Base-by-base conservation (phyloP, 2,888 invertebrate species). In the Lissonota sp. region DNA sequence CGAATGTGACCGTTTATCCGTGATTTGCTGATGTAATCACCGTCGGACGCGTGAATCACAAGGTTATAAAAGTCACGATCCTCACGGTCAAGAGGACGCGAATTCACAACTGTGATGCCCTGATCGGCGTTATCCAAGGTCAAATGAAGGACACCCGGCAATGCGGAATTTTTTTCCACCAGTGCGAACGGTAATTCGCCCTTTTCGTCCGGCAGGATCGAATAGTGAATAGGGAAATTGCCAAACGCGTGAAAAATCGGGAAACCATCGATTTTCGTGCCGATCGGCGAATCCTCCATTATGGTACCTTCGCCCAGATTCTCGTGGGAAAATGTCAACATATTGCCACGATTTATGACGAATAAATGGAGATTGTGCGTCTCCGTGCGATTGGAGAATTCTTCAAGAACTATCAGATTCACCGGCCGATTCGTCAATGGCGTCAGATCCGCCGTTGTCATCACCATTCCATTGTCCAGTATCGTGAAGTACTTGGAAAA, bases 401-500 rank as follows among this genome's bases (percentile, higher is more conserved):
- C 96, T 90, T 97, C 97, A 74, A 97, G 93, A 16, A 98, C 95
- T 70, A 97, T 95, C 77, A 98, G 94, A 90, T 97, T 96, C 39
- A 98, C 96, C 0, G 97, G 97, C 84, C 95, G 95, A 91, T 97
- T 96, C 80, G 97, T 95, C 81, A 98, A 93, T 10, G 97, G 97
- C 70, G 96, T 95, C 55, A 98, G 94, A 90, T 97, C 97, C 51
- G 97, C 95, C 39, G 97, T 98, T 60, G 98, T 98, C 97, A 98
- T 98, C 76, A 98, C 95, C 75, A 97, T 95, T 69, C 98, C 98
- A 92, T 97, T 96, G 85, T 96, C 96, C 76, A 98, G 94, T 85
- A 98, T 96, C 7, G 98, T 96, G 93, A 98, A 98, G 93, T 96
- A 98, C 85, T 97, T 95, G 62, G 96, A 96, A 92, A 95, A 97